Conservation (phyloP, 1,140 invertebrate species). For the Trachelipus rathkii region DNA sequence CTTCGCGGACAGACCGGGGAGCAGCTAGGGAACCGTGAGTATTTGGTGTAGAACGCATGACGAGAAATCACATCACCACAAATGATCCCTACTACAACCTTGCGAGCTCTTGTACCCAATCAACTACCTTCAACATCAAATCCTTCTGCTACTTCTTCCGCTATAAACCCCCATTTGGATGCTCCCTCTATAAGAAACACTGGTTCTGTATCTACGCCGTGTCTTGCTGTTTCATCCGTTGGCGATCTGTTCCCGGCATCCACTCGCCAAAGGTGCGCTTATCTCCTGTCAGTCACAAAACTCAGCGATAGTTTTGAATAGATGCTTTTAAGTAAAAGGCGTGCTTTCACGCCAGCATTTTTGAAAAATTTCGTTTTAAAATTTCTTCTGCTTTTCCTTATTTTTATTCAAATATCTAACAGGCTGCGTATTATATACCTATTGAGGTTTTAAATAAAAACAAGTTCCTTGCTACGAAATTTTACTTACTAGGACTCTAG, state of each 20-base stretch:
- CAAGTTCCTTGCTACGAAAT: no score
- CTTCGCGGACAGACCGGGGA: slow-evolving; percentile 1
- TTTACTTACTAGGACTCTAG: no score
- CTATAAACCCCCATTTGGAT: neutral
- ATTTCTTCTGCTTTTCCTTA: no score
- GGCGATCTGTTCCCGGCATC: neutral
- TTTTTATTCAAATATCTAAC: no score
- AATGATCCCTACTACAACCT: slow-evolving; percentile 49
- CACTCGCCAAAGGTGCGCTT: neutral
- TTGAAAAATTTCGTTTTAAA: no score
- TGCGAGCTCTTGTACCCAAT: neutral
- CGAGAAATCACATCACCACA: slow-evolving; percentile 53
- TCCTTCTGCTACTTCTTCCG: neutral
- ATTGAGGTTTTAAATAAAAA: no score
- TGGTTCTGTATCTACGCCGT: neutral
- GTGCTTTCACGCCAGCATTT: no score
- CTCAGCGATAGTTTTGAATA: no score
- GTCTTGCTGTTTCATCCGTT: neutral
- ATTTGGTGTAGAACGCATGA: slow-evolving; percentile 55
- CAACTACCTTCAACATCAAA: slow-evolving; percentile 3
- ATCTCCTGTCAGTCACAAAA: neutral
- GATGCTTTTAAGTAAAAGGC: no score
- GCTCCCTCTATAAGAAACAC: neutral
- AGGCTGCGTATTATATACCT: no score
- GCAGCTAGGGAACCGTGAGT: slow-evolving; percentile 47